phyloP scores from a whole-genome alignment of 2,888 invertebrate species.

The Sinopyrophorus schimmeli region DNA sequence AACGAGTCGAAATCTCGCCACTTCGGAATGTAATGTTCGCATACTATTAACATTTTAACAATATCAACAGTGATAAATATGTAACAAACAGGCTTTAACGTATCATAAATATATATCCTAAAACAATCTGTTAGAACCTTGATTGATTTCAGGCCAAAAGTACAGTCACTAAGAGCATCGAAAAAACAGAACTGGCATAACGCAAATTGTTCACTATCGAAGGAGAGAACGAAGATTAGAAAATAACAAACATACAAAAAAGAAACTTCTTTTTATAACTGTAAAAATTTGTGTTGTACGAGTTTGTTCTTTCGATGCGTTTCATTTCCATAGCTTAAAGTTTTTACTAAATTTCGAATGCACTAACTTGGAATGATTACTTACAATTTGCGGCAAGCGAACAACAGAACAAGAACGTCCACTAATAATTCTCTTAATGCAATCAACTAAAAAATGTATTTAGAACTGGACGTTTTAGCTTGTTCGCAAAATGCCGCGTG shows the following conservation, averaged over 20 bases:
- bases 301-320: slow-evolving; percentile 19
- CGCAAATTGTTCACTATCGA: no score
- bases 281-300: slow-evolving; percentile 10
- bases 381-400: slow-evolving; percentile 45
- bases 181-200: no score
- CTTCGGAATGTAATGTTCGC: slow-evolving; percentile 14
- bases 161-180: slow-evolving; percentile 4
- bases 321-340: slow-evolving; percentile 8
- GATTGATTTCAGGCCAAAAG: slow-evolving; percentile 29
- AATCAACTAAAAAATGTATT: slow-evolving; percentile 16
- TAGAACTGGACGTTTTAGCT: slow-evolving; percentile 27
- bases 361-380: slow-evolving; percentile 48
- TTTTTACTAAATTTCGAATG: slow-evolving; percentile 34
- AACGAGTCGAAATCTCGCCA: slow-evolving; percentile 19
- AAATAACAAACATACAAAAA: no score
- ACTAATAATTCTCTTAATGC: slow-evolving; percentile 29
- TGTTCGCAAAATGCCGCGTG: slow-evolving; percentile 32
- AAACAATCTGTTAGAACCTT: slow-evolving; percentile 33
- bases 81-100: slow-evolving; percentile 53
- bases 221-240: no score
- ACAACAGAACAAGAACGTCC: slow-evolving; percentile 18
- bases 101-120: slow-evolving; percentile 41
- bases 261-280: no score
- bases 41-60: slow-evolving; percentile 46
- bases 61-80: slow-evolving; percentile 53